Percentiles rank a stretch among this genome's conserved stretches.
These are phyloP conservation scores for Orthonychiurus folsomi DNA, from an alignment of 2,888 invertebrate genomes.

Conservation along the genomic window DNA sequence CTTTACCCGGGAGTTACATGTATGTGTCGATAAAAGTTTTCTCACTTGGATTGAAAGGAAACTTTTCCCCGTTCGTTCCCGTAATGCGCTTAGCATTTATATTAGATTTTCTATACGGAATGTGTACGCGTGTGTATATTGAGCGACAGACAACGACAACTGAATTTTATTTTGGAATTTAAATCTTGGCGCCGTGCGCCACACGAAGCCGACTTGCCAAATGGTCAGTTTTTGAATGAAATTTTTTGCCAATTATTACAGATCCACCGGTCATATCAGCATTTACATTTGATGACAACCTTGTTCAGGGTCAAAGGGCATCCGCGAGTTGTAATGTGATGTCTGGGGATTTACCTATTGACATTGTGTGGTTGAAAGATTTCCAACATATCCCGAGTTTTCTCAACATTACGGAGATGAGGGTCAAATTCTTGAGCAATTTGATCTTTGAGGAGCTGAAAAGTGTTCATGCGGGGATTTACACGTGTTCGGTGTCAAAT, in stretches of 20 bases:
- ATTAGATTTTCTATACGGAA: no score
- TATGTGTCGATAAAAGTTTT: no score
- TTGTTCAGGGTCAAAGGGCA: slow-evolving; percentile 38
- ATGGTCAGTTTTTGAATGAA: neutral
- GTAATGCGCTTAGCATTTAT: no score
- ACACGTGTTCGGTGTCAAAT: slow-evolving; percentile 44
- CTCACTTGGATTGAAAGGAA: no score
- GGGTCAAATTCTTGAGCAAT: slow-evolving; percentile 35
- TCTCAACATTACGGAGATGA: slow-evolving; percentile 32
- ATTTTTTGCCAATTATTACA: slow-evolving; percentile 12
- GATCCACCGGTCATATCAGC: slow-evolving; percentile 40
- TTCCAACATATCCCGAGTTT: slow-evolving; percentile 20
- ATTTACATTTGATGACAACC: slow-evolving; percentile 37
- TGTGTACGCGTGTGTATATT: no score
- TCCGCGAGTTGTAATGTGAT: slow-evolving; percentile 35
- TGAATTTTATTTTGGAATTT: no score
- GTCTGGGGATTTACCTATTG: slow-evolving; percentile 36
- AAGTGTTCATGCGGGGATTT: slow-evolving; percentile 44
- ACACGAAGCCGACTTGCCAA: no score
- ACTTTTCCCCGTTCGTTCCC: no score
- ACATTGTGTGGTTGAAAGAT: slow-evolving; percentile 37
- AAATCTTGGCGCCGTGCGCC: no score
- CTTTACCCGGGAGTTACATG: no score
- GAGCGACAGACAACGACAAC: no score
- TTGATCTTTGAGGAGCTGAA: slow-evolving; percentile 35